These are phyloP conservation scores for Dipodomys merriami DNA, from an alignment of 2,113 vertebrate species.

Conservation along the genomic window DNA sequence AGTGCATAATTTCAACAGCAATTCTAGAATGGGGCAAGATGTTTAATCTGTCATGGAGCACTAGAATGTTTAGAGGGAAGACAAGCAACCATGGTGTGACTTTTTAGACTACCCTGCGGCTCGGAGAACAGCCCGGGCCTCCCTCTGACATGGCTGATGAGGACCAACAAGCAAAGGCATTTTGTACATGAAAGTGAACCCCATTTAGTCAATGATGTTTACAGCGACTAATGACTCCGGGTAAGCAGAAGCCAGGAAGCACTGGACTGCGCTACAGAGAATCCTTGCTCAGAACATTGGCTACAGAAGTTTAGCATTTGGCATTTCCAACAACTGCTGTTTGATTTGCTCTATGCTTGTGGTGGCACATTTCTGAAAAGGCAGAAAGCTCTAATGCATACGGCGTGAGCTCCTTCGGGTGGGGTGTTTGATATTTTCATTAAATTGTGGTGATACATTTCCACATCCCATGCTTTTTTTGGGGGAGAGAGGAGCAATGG, in stretches of 20 bases:
- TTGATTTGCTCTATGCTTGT: conserved; percentile 47
- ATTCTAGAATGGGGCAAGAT: conserved; percentile 18
- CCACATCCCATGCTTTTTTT: conserved; percentile 11
- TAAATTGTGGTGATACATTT: background rate
- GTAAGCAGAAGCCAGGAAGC: conserved; percentile 14
- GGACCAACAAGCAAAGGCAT: conserved; percentile 50
- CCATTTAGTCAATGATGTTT: conserved; percentile 57
- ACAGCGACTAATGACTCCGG: conserved; percentile 52
- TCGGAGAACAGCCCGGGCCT: rapidly evolving
- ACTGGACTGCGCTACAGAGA: background rate
- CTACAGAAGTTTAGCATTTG: conserved; percentile 43
- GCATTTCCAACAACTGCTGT: conserved; percentile 29
- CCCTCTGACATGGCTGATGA: conserved; percentile 8
- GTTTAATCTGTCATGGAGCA: conserved; percentile 70
- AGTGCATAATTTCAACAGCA: conserved; percentile 64
- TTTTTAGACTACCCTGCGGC: background rate
- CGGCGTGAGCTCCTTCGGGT: background rate
- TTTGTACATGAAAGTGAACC: conserved; percentile 53
- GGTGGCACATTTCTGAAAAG: conserved; percentile 42
- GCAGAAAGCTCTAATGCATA: background rate
- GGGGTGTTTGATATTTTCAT: conserved; percentile 22
- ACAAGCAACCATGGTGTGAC: conserved; percentile 40
- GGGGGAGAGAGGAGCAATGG: background rate
- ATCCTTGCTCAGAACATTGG: background rate
- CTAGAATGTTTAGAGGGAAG: conserved; percentile 65